Evolutionary conservation across 2,797 vertebrate genomes (phyloP).

Genomic region (Bradypodion pumilum): DNA sequence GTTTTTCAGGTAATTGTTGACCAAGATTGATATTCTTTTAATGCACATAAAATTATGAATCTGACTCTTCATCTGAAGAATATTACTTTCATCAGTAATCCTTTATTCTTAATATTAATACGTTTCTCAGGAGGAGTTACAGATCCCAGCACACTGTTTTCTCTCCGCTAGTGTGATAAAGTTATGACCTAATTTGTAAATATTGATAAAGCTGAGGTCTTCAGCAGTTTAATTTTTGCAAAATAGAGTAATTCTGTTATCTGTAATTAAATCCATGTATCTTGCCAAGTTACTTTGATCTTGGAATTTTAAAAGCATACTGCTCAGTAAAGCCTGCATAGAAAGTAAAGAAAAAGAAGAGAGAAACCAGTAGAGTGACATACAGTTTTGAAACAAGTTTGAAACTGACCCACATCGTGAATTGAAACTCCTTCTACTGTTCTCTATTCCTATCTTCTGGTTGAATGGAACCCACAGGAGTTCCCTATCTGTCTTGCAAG

Average conservation of each 20-base stretch:
- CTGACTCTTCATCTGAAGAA: not conserved
- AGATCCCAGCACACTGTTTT: slow-evolving; percentile 1
- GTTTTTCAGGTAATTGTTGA: not conserved
- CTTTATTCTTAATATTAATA: not conserved
- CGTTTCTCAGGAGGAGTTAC: slow-evolving; percentile 1
- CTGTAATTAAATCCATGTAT: slow-evolving; percentile 35
- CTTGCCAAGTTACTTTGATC: slow-evolving; percentile 22
- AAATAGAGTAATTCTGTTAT: slow-evolving; percentile 17
- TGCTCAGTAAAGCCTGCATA: not conserved
- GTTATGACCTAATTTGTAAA: slow-evolving; percentile 24
- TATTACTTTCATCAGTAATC: not conserved
- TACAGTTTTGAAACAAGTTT: not conserved
- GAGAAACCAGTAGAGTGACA: not conserved
- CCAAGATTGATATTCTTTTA: not conserved
- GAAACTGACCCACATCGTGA: not conserved
- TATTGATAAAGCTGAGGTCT: slow-evolving; percentile 22
- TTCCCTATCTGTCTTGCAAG: not conserved
- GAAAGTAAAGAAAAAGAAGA: not conserved
- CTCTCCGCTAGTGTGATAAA: slow-evolving; percentile 6
- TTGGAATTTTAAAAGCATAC: not conserved
- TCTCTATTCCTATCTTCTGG: not conserved
- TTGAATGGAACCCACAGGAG: not conserved
- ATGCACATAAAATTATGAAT: not conserved
- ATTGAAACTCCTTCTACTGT: not conserved
- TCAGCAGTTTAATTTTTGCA: slow-evolving; percentile 13